Conservation (phyloP, 2,888 invertebrate species). For the Sarcophaga carnaria region DNA sequence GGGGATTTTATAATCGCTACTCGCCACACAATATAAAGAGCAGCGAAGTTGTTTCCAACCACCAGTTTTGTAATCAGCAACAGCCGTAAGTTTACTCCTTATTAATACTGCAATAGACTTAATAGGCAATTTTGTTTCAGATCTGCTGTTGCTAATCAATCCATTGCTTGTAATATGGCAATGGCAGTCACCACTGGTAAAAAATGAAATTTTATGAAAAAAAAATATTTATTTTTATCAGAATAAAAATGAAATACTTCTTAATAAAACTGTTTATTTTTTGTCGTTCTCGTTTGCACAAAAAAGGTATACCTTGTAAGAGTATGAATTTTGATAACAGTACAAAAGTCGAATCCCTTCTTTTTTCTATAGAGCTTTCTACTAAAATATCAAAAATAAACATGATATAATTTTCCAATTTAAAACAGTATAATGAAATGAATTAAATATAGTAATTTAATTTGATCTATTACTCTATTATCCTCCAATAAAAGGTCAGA, state of each 20-base stretch:
- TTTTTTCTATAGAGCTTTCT: too few relatives aligned
- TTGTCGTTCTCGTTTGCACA: not conserved
- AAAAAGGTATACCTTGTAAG: too few relatives aligned
- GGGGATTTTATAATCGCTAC: slow-evolving; percentile 94
- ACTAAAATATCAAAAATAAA: too few relatives aligned
- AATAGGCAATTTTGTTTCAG: slow-evolving; percentile 62
- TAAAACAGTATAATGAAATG: too few relatives aligned
- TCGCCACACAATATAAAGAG: slow-evolving; percentile 94
- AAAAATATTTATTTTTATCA: slow-evolving; percentile 28
- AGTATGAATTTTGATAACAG: too few relatives aligned
- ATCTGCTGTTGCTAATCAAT: slow-evolving; percentile 75
- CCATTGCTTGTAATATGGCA: slow-evolving; percentile 74
- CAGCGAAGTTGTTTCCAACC: slow-evolving; percentile 83
- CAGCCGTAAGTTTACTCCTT: slow-evolving; percentile 74
- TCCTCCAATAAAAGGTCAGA: too few relatives aligned
- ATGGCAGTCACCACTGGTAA: slow-evolving; percentile 72
- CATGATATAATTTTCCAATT: too few relatives aligned
- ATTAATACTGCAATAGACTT: not conserved
- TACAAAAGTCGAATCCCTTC: too few relatives aligned
- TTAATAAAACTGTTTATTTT: not conserved
- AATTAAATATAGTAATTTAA: too few relatives aligned
- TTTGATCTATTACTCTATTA: too few relatives aligned
- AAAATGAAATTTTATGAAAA: slow-evolving; percentile 71
- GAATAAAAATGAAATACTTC: not conserved
- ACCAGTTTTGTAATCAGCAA: slow-evolving; percentile 72